These are phyloP conservation scores for Phymanthus crucifer DNA, from an alignment of 92 coral and sea anemone species.

Conservation along the genomic window DNA sequence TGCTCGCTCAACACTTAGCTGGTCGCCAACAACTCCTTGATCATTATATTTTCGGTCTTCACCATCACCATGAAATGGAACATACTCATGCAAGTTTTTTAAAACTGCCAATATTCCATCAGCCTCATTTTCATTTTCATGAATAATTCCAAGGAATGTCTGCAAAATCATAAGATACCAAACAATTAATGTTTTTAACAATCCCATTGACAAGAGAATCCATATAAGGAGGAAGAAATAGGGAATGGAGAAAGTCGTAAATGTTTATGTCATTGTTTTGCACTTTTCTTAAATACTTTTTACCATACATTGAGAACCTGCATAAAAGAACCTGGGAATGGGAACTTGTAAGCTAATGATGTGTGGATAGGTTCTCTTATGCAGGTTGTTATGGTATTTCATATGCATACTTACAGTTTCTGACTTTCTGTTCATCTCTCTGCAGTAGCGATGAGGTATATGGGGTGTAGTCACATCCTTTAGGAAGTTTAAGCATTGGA, in stretches of 20 bases:
- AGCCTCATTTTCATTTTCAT: constrained; percentile 66
- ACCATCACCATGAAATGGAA: too few relatives aligned
- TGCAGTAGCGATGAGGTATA: constrained; percentile 37
- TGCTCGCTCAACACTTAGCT: too few relatives aligned
- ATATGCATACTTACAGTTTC: constrained; percentile 32
- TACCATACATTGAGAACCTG: too few relatives aligned
- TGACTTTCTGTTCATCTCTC: constrained; percentile 37
- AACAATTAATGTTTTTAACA: too few relatives aligned
- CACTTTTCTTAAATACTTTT: too few relatives aligned
- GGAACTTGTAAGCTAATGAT: background rate
- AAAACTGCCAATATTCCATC: constrained; percentile 55
- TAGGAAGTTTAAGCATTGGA: background rate
- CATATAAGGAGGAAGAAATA: background rate
- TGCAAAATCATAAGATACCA: background rate
- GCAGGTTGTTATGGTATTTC: background rate
- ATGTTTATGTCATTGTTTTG: background rate
- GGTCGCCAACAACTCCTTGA: too few relatives aligned
- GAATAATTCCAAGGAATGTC: constrained; percentile 68
- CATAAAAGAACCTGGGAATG: background rate
- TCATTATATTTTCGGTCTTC: too few relatives aligned
- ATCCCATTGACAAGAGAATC: too few relatives aligned
- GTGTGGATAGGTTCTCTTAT: background rate
- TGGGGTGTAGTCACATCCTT: constrained; percentile 1
- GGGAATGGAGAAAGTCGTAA: background rate
- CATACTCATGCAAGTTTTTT: too few relatives aligned